phyloP scores from a whole-genome alignment of 1,140 invertebrate genomes.

The Brachionus paranguensis region DNA sequence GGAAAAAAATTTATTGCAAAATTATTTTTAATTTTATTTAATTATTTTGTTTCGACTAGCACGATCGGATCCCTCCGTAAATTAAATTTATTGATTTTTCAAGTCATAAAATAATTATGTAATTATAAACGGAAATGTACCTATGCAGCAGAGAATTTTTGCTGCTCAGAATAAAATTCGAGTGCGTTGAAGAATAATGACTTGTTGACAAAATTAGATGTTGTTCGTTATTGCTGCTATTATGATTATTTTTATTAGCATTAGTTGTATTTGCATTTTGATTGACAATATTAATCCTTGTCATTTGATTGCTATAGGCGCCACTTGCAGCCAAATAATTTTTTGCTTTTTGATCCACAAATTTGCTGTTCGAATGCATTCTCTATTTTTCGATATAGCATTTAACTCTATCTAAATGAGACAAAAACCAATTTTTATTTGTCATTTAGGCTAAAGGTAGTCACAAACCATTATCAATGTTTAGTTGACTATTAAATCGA shows the following conservation, averaged over 20 bases:
- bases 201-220: background rate
- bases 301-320: background rate
- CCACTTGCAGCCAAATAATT: background rate
- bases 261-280: background rate
- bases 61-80: background rate
- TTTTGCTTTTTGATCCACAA: background rate
- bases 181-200: background rate
- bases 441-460: background rate
- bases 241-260: background rate
- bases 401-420: background rate
- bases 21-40: conserved; percentile 36
- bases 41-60: background rate
- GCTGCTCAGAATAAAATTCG: background rate
- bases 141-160: conserved; percentile 13
- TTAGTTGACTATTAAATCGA: background rate
- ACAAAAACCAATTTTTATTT: background rate
- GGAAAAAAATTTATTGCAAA: conserved; percentile 8
- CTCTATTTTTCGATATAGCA: background rate
- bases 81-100: background rate
- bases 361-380: conserved; percentile 2
- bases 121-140: conserved; percentile 24
- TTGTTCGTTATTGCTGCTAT: background rate
- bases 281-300: background rate
- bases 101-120: background rate
- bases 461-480: background rate